Evolutionary conservation across 2,888 invertebrate species (phyloP).

Genomic region (Agelastica alni): DNA sequence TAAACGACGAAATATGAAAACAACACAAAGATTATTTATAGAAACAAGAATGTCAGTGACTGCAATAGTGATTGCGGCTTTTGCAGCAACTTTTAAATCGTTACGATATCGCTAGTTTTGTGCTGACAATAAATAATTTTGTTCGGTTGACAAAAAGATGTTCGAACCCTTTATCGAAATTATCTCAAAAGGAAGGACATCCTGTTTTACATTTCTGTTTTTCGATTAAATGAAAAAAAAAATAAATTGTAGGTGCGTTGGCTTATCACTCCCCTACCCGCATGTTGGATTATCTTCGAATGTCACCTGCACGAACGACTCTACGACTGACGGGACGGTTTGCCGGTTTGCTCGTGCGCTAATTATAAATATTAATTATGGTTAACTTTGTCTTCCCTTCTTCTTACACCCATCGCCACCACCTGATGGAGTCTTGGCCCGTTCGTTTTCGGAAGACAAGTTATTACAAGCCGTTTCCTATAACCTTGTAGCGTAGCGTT

Average conservation of each 20-base stretch:
- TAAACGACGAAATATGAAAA: too few species aligned
- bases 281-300: conserved; percentile 14
- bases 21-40: background rate
- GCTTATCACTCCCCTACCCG: conserved; percentile 14
- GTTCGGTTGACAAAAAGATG: background rate
- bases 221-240: conserved; percentile 12
- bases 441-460: background rate
- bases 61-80: too few species aligned
- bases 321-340: background rate
- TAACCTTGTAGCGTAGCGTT: too few species aligned
- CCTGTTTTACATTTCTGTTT: conserved; percentile 20
- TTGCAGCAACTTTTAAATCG: too few species aligned
- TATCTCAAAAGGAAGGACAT: conserved; percentile 22
- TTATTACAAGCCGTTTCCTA: too few species aligned
- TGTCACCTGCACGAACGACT: conserved; percentile 16
- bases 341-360: background rate
- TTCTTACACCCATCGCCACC: background rate
- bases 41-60: background rate
- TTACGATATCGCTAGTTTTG: too few species aligned
- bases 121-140: background rate
- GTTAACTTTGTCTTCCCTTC: background rate
- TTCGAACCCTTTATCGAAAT: conserved; percentile 9
- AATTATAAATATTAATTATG: conserved; percentile 10
- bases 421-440: background rate
- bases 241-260: conserved; percentile 10